phyloP scores from a whole-genome alignment of 2,113 vertebrate genomes.

The Perognathus longimembris region DNA sequence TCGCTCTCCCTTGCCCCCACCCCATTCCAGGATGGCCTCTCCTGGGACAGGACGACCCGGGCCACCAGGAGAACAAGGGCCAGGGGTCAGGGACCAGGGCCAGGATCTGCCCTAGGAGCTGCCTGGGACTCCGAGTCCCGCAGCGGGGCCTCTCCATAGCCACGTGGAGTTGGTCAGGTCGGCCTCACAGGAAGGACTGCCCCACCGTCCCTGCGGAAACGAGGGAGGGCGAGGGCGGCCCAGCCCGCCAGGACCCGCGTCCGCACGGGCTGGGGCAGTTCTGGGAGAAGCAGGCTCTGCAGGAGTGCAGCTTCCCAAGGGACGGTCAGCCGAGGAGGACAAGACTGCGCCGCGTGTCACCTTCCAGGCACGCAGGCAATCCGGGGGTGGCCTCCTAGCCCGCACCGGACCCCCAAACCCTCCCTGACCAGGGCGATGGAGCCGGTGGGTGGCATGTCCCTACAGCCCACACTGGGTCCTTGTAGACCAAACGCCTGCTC shows the following conservation, averaged over 20 bases:
- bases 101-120: not conserved
- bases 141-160: not conserved
- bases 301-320: no score
- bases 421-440: no score
- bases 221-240: no score
- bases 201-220: no score
- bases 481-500: not conserved
- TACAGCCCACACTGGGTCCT: no score
- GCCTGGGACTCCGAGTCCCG: not conserved
- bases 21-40: not conserved
- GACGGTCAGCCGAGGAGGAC: not conserved
- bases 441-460: no score
- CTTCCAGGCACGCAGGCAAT: not conserved
- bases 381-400: not conserved
- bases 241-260: no score
- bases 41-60: not conserved
- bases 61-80: not conserved
- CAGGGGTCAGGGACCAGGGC: not conserved
- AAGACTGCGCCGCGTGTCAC: fast-evolving
- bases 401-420: fast-evolving
- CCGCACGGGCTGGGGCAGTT: not conserved
- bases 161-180: not conserved
- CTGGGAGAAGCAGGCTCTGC: not conserved
- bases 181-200: not conserved
- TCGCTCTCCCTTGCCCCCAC: not conserved